Evolutionary conservation across 2,888 invertebrate species (phyloP), one percentile per base, ranked within the genome.

Genomic region (Eupithecia abbreviata): DNA sequence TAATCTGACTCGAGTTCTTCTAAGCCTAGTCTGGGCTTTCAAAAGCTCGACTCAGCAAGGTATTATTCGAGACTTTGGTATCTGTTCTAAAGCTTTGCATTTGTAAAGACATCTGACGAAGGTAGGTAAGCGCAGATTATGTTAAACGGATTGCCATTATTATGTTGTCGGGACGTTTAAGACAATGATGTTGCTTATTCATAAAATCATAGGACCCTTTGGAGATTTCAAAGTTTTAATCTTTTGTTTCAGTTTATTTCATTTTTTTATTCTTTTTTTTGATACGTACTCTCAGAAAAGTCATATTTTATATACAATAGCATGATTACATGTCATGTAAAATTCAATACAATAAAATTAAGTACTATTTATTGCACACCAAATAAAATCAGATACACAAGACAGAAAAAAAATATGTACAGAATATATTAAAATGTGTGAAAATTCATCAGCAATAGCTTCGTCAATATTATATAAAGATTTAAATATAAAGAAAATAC

Each of bases 51-150:
- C 72, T 72, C 69, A 43, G 12, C 58, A 6, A 68, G 72, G 68
- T 51, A 43, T 74, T 69, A 72, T 66, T 41, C 58, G 42, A 62
- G 51, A 42, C 55, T 76, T 49, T 74, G 69, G 75, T 47, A 72
- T 71, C 30, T 58, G 62, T 76, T 68, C 69, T 65, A 42, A 70
- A 30, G 41, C 70, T 62, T 67, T 43, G 43, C 12, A n/a, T 76
- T 65, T 76, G 51, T 68, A 10, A 66, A 73, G 73, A 73, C 67
- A 73, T 66, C 67, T 73, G 43, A 69, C 55, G 73, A 51, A 55
- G 69, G 51, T 74, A 55, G 69, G 51, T 74, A 68, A 77, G 77
- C 73, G 66, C 4, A 74, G 74, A 77, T 77, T 77, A 77, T 77
- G 74, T 68, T 45, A 76, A 76, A 43, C 58, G 68, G 77, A 30